These are phyloP conservation scores for Heteromormyrus szaboi DNA, from an alignment of 2,797 vertebrate species.

Conservation along the genomic window DNA sequence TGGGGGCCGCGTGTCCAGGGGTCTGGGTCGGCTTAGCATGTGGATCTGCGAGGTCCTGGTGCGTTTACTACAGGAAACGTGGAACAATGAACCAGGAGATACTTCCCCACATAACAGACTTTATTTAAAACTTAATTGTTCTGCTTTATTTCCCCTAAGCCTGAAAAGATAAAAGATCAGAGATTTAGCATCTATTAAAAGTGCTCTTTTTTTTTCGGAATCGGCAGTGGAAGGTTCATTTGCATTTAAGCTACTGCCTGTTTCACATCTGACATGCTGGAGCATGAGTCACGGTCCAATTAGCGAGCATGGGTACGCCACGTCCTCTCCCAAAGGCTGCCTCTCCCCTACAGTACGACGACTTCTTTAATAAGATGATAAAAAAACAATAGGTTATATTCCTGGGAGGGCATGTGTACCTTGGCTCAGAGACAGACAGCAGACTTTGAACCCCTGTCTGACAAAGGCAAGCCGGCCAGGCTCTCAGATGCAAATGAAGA, in stretches of 20 bases:
- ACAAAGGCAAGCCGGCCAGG: neutral
- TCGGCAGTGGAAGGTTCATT: neutral
- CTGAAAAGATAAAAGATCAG: neutral
- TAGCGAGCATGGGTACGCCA: neutral
- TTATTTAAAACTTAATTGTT: neutral
- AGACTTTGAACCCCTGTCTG: neutral
- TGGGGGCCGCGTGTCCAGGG: neutral
- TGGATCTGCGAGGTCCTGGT: neutral
- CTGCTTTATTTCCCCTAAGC: neutral
- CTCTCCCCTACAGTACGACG: neutral
- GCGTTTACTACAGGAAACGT: neutral
- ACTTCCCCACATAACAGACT: neutral
- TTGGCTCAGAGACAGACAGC: neutral
- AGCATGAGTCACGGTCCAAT: neutral
- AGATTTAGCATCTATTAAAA: neutral
- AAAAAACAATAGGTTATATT: neutral
- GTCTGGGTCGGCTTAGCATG: neutral
- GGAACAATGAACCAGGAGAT: neutral
- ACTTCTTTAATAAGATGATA: neutral
- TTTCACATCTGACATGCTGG: neutral
- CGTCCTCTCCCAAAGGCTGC: neutral
- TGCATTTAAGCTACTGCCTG: neutral
- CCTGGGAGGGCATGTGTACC: neutral
- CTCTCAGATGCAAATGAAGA: constrained; percentile 10
- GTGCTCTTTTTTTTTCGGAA: neutral